Conservation (phyloP, 2,113 vertebrate species). For the Prietella phreatophila region DNA sequence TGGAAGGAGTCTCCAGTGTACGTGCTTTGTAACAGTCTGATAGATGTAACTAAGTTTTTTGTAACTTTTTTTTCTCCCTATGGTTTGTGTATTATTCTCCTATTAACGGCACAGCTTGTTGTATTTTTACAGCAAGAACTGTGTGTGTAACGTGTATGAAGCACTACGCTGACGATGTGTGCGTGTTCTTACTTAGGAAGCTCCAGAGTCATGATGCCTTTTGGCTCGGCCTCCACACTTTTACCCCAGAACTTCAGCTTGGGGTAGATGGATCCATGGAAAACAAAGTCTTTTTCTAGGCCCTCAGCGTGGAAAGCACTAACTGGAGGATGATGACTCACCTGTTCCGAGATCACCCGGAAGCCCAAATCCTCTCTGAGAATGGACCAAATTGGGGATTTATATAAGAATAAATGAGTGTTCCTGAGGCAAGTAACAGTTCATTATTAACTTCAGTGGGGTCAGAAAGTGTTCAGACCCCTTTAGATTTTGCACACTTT, state of each 20-base stretch:
- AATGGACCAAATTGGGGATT: neutral
- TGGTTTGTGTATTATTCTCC: neutral
- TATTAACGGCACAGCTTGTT: neutral
- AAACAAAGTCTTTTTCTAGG: slow-evolving; percentile 88
- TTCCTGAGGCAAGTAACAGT: neutral
- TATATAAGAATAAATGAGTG: neutral
- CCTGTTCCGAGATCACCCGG: slow-evolving; percentile 94
- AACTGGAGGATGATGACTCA: slow-evolving; percentile 95
- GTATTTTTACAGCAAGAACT: neutral
- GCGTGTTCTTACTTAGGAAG: slow-evolving; percentile 84
- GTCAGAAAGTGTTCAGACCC: neutral
- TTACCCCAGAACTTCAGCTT: slow-evolving; percentile 99
- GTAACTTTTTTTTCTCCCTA: too few species aligned
- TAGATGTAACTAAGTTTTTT: neutral
- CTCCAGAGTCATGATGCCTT: slow-evolving; percentile 94
- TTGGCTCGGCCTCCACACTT: slow-evolving; percentile 96
- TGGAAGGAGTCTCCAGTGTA: neutral
- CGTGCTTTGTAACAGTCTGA: neutral
- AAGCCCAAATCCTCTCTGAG: slow-evolving; percentile 93
- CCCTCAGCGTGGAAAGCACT: slow-evolving; percentile 97
- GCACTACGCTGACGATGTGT: neutral
- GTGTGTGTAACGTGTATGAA: neutral
- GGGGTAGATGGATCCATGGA: slow-evolving; percentile 97
- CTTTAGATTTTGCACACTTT: neutral
- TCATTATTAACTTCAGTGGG: neutral